Base-by-base conservation (phyloP, 2,888 invertebrate species). In the Nemotelus nigrinus region DNA sequence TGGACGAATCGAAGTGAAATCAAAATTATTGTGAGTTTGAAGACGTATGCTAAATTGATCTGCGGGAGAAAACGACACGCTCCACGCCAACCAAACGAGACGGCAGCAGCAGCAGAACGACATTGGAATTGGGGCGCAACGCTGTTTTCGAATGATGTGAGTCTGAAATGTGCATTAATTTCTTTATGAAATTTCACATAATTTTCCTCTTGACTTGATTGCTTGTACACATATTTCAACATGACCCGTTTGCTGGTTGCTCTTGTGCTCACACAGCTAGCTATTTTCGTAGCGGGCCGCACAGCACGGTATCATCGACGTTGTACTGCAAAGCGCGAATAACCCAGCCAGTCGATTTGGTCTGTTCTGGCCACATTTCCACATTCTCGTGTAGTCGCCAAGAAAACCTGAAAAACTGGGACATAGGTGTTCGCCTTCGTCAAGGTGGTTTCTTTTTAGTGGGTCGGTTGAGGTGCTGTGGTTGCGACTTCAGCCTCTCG, bases 371-470 rank as follows among this genome's bases (percentile, higher is more conserved):
- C 53, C 43, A 55, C 41, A 68, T 53, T 50, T 48, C 68, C 70
- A 70, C 70, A 65, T 65, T 39, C 68, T 53, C 53, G n/a, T n/a
- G 58, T 25, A 45, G 58, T 45, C 45, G 47, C 72, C 72, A 58
- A 60, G 72, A 57, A 72, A 72, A 72, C 72, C 72, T 72, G 72
- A 72, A 72, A 72, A 60, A 72, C 72, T 72, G 72, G 72, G 72
- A 47, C 72, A 72, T 47, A 60, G 72, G 70, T 70, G 70, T 43
- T 60, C 58, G 72, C 72, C 72, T 70, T 70, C 70, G 53, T 55
- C 72, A 72, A 72, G 72, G 72, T 72, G 72, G 72, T 72, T 58
- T 58, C 43, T 72, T 55, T 45, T 71, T 57, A 53, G 53, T 70
- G 55, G 70, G 53, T 53, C 53, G 70, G 53, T 55, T 53, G 41